Conservation (phyloP, 64 coral and sea anemone species). For the Dendronephthya gigantea region DNA sequence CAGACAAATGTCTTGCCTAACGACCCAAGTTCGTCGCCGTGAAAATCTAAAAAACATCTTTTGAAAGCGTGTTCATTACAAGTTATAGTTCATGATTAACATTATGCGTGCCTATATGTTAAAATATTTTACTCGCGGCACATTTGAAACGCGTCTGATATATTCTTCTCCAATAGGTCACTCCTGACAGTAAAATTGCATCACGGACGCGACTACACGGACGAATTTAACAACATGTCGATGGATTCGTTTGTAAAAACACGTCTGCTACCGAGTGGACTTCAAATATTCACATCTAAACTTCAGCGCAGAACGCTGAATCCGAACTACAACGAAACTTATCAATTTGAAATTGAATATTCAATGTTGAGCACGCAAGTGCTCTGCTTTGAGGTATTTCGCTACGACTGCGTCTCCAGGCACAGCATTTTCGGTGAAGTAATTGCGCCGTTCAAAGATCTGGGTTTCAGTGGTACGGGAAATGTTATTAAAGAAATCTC, state of each 20-base stretch:
- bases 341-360: conserved; percentile 83
- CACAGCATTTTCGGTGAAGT: conserved; percentile 71
- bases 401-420: conserved; percentile 75
- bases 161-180: conserved; percentile 39
- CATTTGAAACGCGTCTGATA: neutral
- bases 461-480: conserved; percentile 60
- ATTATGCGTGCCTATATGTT: neutral
- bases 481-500: conserved; percentile 82
- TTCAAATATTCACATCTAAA: conserved; percentile 81
- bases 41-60: no score
- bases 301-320: conserved; percentile 63
- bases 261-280: conserved; percentile 59
- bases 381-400: conserved; percentile 66
- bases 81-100: no score
- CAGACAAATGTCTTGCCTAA: no score
- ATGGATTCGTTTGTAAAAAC: conserved; percentile 83
- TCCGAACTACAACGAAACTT: conserved; percentile 67
- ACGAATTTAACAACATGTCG: conserved; percentile 27
- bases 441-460: conserved; percentile 43
- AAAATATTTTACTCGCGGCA: neutral
- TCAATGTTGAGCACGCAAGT: conserved; percentile 59
- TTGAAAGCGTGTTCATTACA: no score
- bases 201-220: conserved; percentile 58
- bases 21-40: no score
- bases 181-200: conserved; percentile 59